Base-by-base conservation (phyloP, 1,140 invertebrate species). In the Popillia japonica region DNA sequence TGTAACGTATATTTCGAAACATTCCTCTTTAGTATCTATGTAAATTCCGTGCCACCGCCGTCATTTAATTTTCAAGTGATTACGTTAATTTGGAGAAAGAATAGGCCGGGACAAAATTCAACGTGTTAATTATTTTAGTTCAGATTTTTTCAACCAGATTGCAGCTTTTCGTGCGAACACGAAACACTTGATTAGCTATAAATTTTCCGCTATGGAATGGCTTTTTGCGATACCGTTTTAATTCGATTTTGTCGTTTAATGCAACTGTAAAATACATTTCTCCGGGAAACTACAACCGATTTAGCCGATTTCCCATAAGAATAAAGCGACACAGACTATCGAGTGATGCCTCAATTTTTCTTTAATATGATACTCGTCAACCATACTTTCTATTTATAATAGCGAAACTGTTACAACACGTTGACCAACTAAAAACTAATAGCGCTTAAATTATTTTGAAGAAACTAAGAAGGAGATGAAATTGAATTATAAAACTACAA, bases 41-140 rank as follows among this genome's bases (percentile, higher is more conserved):
- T 48, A 48, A 10, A 17, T n/a, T 17, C 10, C 22, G 6, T 68
- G 20, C 4, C 27, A 68, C 20, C 7, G 14, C 61, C 61, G 22
- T 68, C 61, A 68, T 68, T 68, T 68, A 23, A 68, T 68, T 68
- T 68, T 68, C 61, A 20, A 27, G 61, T 68, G 27, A 68, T 68
- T 68, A 68, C 61, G 61, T 68, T 68, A 68, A 68, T 68, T 68
- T 68, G 0, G 22, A 23, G 61, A 14, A 68, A 34, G 61, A 68
- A 68, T 8, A 14, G 20, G 8, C 61, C 22, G 27, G 6, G 17
- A 17, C 4, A 68, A 68, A 68, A 68, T 27, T 34, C 61, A 11
- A 34, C 61, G 61, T 34, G 61, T 68, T 68, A 23, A 68, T 68
- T 68, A 68, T 68, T 68, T 68, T 68, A 9, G 61, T 34, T 34